Evolutionary conservation across 2,113 vertebrate species (phyloP).

Genomic region (Meleagris gallopavo): DNA sequence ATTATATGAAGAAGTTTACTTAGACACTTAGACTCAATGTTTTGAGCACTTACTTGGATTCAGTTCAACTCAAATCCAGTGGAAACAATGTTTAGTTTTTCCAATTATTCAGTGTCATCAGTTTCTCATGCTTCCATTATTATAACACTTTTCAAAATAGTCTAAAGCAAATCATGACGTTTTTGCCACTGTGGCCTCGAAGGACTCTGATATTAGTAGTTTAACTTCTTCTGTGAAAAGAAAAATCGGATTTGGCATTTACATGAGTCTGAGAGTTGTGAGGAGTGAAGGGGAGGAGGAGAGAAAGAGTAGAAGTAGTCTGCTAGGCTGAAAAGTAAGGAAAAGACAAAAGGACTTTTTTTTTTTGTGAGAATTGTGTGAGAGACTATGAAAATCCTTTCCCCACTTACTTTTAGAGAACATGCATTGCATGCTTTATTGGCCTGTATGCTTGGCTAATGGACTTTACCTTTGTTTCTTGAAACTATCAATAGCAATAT

Average conservation of each 20-base stretch:
- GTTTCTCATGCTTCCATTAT: not conserved
- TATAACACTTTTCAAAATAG: not conserved
- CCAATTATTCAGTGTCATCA: not conserved
- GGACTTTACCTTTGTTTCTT: not conserved
- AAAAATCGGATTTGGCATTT: not conserved
- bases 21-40: not conserved
- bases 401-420: not conserved
- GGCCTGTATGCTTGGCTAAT: not conserved
- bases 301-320: not conserved
- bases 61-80: not conserved
- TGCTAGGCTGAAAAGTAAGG: not conserved
- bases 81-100: not conserved
- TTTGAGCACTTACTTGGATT: not conserved
- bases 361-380: not conserved
- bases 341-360: not conserved
- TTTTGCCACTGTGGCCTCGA: not conserved
- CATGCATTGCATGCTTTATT: not conserved
- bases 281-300: not conserved
- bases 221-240: not conserved
- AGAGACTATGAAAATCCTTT: not conserved
- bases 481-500: not conserved
- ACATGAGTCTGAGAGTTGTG: not conserved
- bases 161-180: not conserved
- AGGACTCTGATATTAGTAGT: not conserved
- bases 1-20: not conserved